Evolutionary conservation across 2,113 vertebrate genomes (phyloP), one percentile per base, ranked within the genome.

Genomic region (Orycteropus afer): DNA sequence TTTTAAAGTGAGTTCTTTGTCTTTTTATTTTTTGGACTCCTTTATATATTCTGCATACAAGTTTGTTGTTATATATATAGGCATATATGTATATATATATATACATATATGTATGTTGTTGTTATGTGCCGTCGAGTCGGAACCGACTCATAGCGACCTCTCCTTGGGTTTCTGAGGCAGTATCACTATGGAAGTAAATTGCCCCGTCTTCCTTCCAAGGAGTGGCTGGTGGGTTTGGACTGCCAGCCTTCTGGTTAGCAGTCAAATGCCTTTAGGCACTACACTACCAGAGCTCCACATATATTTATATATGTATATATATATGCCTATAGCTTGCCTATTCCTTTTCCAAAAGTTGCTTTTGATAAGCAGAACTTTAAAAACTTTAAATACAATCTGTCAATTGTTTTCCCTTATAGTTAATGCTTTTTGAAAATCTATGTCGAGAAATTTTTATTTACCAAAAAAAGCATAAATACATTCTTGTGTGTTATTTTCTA

Each of bases 21-120:
- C 20, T 92, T 92, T 83, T 94, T 25, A 86, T 42, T 80, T 85
- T 89, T 79, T 47, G 69, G 45, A 80, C 37, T 59, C 15, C 3
- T 80, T 90, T 80, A 25, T 34, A 47, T 37, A 53, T 42, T 78
- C 42, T 74, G 42, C 29, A 51, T 49, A 83, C 12, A 51, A 22
- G 15, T 9, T n/a, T 81, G 69, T 89, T 65, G 45, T 71, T 17
- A 67, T 18, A 74, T 89, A 42, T 42, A 13, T 69, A 14, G 17
- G 6, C 85, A 23, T 57, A 20, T 51, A 14, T 61, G 42, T 71
- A 14, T 51, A 55, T 17, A 67, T 17, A 78, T 85, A 40, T 45
- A n/a, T n/a, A n/a, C n/a, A n/a, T n/a, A n/a, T n/a, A n/a, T n/a
- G n/a, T n/a, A n/a, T n/a, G n/a, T n/a, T n/a, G n/a, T n/a, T n/a